A percentile compares a stretch with the other conserved stretches of the same genome.
These are phyloP conservation scores for Lophura nycthemera DNA, from an alignment of 2,113 vertebrate species.

Conservation along the genomic window DNA sequence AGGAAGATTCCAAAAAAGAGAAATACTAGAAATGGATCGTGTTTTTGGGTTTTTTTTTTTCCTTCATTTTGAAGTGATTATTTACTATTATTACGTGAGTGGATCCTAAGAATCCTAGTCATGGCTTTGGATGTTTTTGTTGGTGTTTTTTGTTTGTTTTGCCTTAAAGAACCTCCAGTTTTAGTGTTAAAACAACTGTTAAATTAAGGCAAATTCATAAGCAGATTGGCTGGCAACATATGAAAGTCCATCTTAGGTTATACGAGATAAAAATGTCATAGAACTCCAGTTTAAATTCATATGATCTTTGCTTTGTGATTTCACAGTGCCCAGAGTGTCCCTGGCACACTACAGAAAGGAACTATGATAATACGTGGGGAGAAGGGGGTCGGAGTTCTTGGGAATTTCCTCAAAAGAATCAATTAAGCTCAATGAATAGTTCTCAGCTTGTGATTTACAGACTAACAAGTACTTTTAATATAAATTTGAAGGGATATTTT, in stretches of 20 bases:
- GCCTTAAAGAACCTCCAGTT: not conserved
- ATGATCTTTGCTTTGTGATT: not conserved
- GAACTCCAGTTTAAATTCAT: not conserved
- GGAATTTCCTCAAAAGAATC: not conserved
- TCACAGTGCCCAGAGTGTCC: not conserved
- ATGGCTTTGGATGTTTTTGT: not conserved
- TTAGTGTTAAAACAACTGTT: not conserved
- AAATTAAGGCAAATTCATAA: not conserved
- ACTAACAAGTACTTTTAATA: not conserved
- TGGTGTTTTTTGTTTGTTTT: not conserved
- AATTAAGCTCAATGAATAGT: not conserved
- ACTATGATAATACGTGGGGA: not conserved
- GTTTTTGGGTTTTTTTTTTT: not conserved
- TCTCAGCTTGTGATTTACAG: not conserved
- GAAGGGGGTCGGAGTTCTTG: not conserved
- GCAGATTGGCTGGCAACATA: not conserved
- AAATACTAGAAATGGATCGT: not conserved
- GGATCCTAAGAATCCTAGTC: not conserved
- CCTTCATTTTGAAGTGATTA: not conserved
- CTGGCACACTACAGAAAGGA: rapidly evolving
- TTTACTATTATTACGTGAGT: not conserved
- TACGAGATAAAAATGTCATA: not conserved
- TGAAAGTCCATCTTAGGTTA: not conserved
- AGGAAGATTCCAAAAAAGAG: not conserved
- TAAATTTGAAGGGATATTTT: not conserved